Evolutionary conservation across 2,888 invertebrate species (phyloP).

Genomic region (Ophion obscuratus): DNA sequence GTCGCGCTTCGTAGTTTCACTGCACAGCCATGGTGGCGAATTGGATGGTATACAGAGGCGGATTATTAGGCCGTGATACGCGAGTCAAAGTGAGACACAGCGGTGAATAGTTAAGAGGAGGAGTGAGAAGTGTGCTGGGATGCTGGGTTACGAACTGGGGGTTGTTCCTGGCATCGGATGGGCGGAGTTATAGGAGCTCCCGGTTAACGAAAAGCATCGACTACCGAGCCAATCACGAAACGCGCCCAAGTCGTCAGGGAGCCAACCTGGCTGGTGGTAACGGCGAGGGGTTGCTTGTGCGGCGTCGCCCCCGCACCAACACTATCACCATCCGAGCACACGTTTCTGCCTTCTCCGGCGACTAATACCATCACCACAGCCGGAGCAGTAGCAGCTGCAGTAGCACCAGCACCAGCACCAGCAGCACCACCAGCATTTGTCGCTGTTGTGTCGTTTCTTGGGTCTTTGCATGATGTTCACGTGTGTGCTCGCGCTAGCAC

Average conservation of each 20-base stretch:
- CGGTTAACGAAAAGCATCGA: conserved; percentile 74
- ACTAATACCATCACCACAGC: conserved; percentile 20
- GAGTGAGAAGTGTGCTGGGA: conserved; percentile 58
- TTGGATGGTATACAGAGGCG: conserved; percentile 80
- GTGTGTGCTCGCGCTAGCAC: conserved; percentile 48
- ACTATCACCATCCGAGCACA: conserved; percentile 55
- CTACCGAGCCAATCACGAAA: conserved; percentile 71
- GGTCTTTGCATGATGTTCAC: conserved; percentile 30
- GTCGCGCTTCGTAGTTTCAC: conserved; percentile 41
- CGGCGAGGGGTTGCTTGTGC: conserved; percentile 57
- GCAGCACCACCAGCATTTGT: conserved; percentile 27
- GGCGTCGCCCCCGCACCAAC: conserved; percentile 50
- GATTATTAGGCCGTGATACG: conserved; percentile 78
- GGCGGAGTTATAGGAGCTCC: conserved; percentile 74
- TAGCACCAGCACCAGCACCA: conserved; percentile 27
- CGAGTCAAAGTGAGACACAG: conserved; percentile 56
- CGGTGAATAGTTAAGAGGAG: conserved; percentile 44
- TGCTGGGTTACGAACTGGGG: conserved; percentile 63
- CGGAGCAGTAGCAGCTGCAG: conserved; percentile 14
- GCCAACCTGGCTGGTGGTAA: conserved; percentile 64
- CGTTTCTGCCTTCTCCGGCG: conserved; percentile 57
- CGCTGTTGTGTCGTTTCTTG: conserved; percentile 34
- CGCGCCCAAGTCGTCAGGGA: conserved; percentile 59
- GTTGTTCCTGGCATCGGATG: conserved; percentile 77
- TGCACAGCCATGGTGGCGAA: conserved; percentile 81